Evolutionary conservation across 2,113 vertebrate genomes (phyloP).

Genomic region (Dasyprocta punctata): DNA sequence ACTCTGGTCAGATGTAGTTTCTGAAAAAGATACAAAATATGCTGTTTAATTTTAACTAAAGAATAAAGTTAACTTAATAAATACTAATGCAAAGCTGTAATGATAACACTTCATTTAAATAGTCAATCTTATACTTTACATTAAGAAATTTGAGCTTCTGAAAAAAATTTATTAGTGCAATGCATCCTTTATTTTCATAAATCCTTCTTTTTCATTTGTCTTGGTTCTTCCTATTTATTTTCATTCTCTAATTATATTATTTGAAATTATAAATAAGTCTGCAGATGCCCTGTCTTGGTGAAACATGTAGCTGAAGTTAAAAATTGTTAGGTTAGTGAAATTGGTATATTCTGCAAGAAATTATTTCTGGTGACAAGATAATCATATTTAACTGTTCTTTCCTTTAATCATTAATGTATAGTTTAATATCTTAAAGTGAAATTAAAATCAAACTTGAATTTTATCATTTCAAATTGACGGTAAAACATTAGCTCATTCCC

Average conservation of each 20-base stretch:
- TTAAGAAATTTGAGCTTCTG: constrained; percentile 24
- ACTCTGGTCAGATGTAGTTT: constrained; percentile 96
- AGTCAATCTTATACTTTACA: constrained; percentile 43
- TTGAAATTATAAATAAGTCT: constrained; percentile 53
- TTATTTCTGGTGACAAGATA: constrained; percentile 19
- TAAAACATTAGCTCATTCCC: constrained; percentile 45
- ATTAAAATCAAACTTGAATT: constrained; percentile 55
- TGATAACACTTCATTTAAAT: constrained; percentile 11
- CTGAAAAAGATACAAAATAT: constrained; percentile 82
- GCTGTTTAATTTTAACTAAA: constrained; percentile 6
- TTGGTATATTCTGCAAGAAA: background rate
- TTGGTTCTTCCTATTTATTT: background rate
- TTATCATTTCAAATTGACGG: background rate
- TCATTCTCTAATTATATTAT: constrained; percentile 40
- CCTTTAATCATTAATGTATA: constrained; percentile 1
- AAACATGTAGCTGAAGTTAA: constrained; percentile 34
- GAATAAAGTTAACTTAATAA: constrained; percentile 4
- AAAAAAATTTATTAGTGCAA: constrained; percentile 4
- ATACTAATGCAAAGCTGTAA: constrained; percentile 45
- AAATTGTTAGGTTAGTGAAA: constrained; percentile 7
- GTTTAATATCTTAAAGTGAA: constrained; percentile 38
- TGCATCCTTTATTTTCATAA: background rate
- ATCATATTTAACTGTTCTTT: background rate
- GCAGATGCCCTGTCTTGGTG: background rate
- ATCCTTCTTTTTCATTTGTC: background rate